Conservation (phyloP, 2,888 invertebrate genomes). For the Priapulus caudatus region DNA sequence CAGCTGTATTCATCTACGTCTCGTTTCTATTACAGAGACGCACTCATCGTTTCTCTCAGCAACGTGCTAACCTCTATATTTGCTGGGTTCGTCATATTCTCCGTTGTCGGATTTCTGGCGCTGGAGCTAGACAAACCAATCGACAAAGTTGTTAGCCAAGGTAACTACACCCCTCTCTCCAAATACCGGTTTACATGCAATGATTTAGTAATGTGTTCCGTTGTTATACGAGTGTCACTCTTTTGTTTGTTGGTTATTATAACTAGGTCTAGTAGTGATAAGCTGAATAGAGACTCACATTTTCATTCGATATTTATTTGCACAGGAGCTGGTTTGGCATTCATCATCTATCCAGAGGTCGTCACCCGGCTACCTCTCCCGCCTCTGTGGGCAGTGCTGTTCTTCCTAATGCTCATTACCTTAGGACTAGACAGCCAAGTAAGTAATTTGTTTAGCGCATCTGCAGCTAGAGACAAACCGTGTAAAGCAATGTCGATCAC, state of each 20-base stretch:
- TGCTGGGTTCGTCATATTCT: slow-evolving; percentile 66
- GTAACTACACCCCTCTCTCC: too few relatives aligned
- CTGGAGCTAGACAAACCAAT: slow-evolving; percentile 58
- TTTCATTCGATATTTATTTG: too few relatives aligned
- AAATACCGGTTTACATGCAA: too few relatives aligned
- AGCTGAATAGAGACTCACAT: too few relatives aligned
- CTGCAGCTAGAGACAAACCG: too few relatives aligned
- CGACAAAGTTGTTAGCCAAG: slow-evolving; percentile 59
- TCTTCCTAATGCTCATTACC: neutral
- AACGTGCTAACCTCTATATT: slow-evolving; percentile 68
- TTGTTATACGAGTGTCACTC: too few relatives aligned
- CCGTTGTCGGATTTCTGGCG: slow-evolving; percentile 66
- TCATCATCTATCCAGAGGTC: slow-evolving; percentile 1
- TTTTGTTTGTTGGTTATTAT: too few relatives aligned
- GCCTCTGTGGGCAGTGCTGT: neutral
- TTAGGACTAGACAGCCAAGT: neutral
- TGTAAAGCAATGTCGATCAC: too few relatives aligned
- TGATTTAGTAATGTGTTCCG: too few relatives aligned
- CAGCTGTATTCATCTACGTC: too few relatives aligned
- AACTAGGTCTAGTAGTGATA: too few relatives aligned
- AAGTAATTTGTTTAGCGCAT: too few relatives aligned
- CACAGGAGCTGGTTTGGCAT: slow-evolving; percentile 1
- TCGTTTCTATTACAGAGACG: slow-evolving; percentile 46
- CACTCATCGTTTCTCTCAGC: slow-evolving; percentile 59
- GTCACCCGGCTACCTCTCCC: neutral